Conservation (phyloP, 2,888 invertebrate genomes). For the Polydrusus pterygomalis region DNA sequence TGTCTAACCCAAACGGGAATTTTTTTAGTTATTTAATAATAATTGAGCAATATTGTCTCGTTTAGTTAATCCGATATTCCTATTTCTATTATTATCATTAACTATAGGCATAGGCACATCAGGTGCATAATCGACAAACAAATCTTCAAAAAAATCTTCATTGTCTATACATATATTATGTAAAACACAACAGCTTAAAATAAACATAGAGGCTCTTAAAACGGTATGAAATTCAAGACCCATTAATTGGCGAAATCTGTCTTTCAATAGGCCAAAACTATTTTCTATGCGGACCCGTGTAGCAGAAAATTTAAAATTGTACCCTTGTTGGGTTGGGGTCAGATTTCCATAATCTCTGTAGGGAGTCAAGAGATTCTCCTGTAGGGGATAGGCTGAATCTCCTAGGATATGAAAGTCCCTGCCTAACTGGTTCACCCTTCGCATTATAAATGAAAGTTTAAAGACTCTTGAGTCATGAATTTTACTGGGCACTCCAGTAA, state of each 20-base stretch:
- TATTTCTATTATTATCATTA: too few relatives aligned
- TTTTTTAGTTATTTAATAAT: not conserved
- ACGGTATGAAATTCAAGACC: slow-evolving; percentile 49
- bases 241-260: slow-evolving; percentile 57
- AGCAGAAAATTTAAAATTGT: slow-evolving; percentile 60
- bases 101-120: too few relatives aligned
- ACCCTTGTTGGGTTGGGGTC: slow-evolving; percentile 61
- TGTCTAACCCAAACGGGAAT: too few relatives aligned
- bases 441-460: slow-evolving; percentile 57
- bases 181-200: slow-evolving; percentile 60
- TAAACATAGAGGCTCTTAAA: slow-evolving; percentile 57
- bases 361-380: slow-evolving; percentile 60
- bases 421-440: slow-evolving; percentile 55
- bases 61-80: too few relatives aligned
- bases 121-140: too few relatives aligned
- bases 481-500: slow-evolving; percentile 62
- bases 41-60: not conserved
- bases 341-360: slow-evolving; percentile 62
- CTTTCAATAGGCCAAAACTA: slow-evolving; percentile 63
- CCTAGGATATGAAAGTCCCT: slow-evolving; percentile 61
- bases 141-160: slow-evolving; percentile 54
- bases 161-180: slow-evolving; percentile 61
- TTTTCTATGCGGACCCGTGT: slow-evolving; percentile 64
- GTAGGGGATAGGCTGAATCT: slow-evolving; percentile 62
- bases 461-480: slow-evolving; percentile 63